Evolutionary conservation across 1,140 invertebrate species (phyloP), one percentile per base, ranked within the genome.

Genomic region (Solen grandis): DNA sequence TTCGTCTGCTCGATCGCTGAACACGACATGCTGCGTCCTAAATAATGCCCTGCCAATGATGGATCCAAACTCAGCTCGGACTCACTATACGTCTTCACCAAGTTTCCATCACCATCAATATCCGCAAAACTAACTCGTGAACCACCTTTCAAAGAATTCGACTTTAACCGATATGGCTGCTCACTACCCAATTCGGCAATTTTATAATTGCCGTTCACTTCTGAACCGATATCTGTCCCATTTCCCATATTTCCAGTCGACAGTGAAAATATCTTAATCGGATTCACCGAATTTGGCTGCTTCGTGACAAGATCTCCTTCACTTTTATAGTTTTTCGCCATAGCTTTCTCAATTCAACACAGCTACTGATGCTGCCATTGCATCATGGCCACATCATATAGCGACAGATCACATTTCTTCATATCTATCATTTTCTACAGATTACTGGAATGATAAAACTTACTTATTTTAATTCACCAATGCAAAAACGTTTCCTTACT

Each of bases 81-180:
- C 55, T 78, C 75, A 46, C 75, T 78, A 41, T 65, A 68, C 35
- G 52, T 78, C 60, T 78, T 78, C 4, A 78, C 52, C 38, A 78
- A 66, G 57, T 78, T 78, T 46, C 75, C 75, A 38, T 78, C 63
- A 13, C 63, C 65, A 33, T 78, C 75, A 1, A 68, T 3, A 60
- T 78, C 75, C 0, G 75, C 75, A 35, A 78, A 78, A 46, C 75
- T 78, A 8, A 78, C 75, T 8, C 75, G 63, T 8, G 75, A 78
- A 5, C 65, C 65, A 16, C 60, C 54, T 69, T 78, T 78, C 13
- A 68, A 69, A 3, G 75, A 41, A 33, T 46, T 78, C 33, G 75
- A 33, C 35, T 60, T 68, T 2, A 78, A 41, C 14, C 55, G 38
- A 33, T 68, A 68, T 14, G 66, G 31, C 19, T 46, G 41, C 19